Base-by-base conservation (phyloP, 2,888 invertebrate species). In the Chrysolina americana region DNA sequence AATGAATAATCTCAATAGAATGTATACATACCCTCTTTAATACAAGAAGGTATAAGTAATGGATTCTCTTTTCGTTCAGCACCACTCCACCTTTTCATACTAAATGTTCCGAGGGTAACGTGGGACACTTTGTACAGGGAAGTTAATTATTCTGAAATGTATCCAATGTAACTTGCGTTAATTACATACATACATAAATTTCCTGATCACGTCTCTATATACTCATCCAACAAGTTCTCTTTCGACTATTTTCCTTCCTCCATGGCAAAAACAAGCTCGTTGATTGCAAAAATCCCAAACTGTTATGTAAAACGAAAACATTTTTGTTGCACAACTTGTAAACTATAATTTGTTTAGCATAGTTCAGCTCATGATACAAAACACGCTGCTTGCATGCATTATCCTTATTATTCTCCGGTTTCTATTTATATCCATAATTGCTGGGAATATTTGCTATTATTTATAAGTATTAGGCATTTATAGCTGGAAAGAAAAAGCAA, bases 401-500 rank as follows among this genome's bases (percentile, higher is more conserved):
- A 59, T 59, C 28, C 59, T 59, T 59, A 59, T 59, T 59, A 59
- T 59, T 1, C 8, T 36, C 59, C 59, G 59, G 59, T 10, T 28
- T 59, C 36, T 59, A 59, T 59, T 59, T 59, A 59, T 59, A 36
- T 23, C 23, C 59, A 36, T 59, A 59, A 59, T 28, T 23, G 59
- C 59, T 59, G 59, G 36, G 59, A 59, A 59, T 59, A 59, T 36
- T 59, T 59, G 36, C 59, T 28, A 59, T 59, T 59, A 59, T 36
- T 59, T 59, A n/a, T 59, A 36, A n/a, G 15, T n/a, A 59, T 10
- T 59, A 28, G 36, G 36, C 59, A n/a, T 59, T 59, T 59, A 59
- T 59, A 59, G 15, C 36, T 59, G 21, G 53, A n/a, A 28, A 59
- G 36, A 59, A 59, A 59, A 10, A 59, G 28, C 36, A n/a, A 59